Base-by-base conservation (phyloP, 1,140 invertebrate genomes). In the Microvelia longipes region DNA sequence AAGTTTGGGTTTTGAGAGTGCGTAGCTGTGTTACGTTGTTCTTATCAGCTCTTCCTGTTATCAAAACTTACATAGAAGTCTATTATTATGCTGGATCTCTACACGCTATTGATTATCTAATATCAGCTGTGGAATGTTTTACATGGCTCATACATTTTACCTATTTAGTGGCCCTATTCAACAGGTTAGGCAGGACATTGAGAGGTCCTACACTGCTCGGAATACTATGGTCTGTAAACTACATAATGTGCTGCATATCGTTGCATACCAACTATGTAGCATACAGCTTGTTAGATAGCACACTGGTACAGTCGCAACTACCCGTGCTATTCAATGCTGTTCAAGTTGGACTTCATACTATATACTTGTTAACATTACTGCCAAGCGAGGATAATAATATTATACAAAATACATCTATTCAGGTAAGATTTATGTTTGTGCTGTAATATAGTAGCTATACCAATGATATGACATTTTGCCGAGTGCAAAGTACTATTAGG, bases 91-190 rank as follows among this genome's bases (percentile, higher is more conserved):
- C 68, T 24, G 67, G 66, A 11, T 62, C 69, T 71, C 72, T 69
- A 35, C 69, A 62, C 67, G 69, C 70, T 67, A 74, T 71, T 15
- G 70, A 73, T 68, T 72, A 69, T 35, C 62, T 72, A 1, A 15
- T 71, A 19, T 64, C 73, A 68, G 63, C 29, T 66, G 75, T 74
- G 64, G 83, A 90, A 77, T 85, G 84, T 74, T 77, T 92, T 71
- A 82, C 88, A 71, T 94, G 91, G 92, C 78, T 90, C 28, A 81
- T 91, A 19, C 92, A 95, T 80, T 84, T 89, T 73, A 82, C 85
- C 19, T 94, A 88, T 78, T 80, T 90, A 29, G 74, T 89, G 70
- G 85, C 85, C 25, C 78, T 93, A 26, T 85, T 86, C 68, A 75
- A 77, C 67, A 61, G 72, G 62, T 67, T 74, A 14, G 71, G 70